Base-by-base conservation (phyloP, 2,888 invertebrate species). In the Tuberolachnus salignus region DNA sequence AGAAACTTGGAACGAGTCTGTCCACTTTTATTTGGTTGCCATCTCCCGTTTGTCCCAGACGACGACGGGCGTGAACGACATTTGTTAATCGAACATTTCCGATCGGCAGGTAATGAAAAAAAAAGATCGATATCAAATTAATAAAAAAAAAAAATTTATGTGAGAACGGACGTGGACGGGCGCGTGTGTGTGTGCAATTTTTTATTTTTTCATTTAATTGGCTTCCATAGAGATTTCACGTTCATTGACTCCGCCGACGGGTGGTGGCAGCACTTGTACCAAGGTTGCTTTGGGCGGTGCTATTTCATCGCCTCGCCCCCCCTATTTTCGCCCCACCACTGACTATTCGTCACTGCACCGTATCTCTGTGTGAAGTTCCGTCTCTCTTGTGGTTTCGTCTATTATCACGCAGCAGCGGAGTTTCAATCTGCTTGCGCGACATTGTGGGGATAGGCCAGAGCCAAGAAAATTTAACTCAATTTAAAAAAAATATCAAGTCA, bases 231-330 rank as follows among this genome's bases (percentile, higher is more conserved):
- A 75, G 75, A 67, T 66, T 67, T 75, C 57, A 78, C 67, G 78
- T 78, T 78, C 67, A 67, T 78, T 78, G 67, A 78, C 67, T 69
- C 67, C 69, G 78, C 9, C 57, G 57, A 59, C 67, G 67, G 67
- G 69, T 78, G 67, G 78, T 61, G 69, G 78, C 78, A 78, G 67
- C 78, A 78, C 78, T 78, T 78, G 67, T 59, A 78, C 59, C 78
- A 78, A 78, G 78, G 78, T 69, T 69, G 69, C 59, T 21, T 67
- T 69, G 78, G 78, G 78, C 78, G 78, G 78, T 67, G 19, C 23
- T 67, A 59, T 46, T 57, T 13, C 78, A n/a, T 13, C 51, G 57
- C 51, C 19, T 44, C 59, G 9, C 23, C 23, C 57, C 57, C 57
- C 57, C 34, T 34, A 34, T 34, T 4, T 4, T 34, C 34, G 9